Base-by-base conservation (phyloP, 2,113 vertebrate species). In the Centropus unirufus region DNA sequence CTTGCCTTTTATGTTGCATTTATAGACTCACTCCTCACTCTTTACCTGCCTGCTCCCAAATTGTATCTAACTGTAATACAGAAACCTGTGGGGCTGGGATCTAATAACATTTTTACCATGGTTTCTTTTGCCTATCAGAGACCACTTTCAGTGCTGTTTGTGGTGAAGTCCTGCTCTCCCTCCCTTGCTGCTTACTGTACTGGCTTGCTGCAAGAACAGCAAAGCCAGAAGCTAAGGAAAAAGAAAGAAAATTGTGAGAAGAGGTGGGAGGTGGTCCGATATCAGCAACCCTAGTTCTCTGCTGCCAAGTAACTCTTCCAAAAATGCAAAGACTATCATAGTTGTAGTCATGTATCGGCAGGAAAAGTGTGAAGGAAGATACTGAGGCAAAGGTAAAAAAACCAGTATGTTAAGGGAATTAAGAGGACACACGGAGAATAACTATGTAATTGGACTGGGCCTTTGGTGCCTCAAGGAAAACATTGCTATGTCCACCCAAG, bases 161-260 rank as follows among this genome's bases (percentile, higher is more conserved):
- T 62, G 20, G 0, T 0, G 46, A 30, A 82, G 82, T 11, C 19
- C 5, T 76, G 1, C 1, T 58, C 27, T 74, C 36, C 39, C 9
- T 89, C 42, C 22, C 64, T 64, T 67, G 8, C 9, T 3, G 5
- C 39, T 63, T 18, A 14, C 23, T 39, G 9, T 27, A 11, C 34
- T 64, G 52, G 26, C 21, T 54, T 87, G 19, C 40, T 58, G n/a
- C 42, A 36, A 59, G 57, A 55, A 32, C 0, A 5, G 40, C 47
- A 18, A n/a, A 52, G 74, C 30, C 12, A 20, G 36, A 32, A 86
- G 57, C 49, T 39, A 66, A 81, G 18, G 12, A 61, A 59, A 74
- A 70, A 52, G 30, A 68, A 9, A 76, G 5, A 32, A 76, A 52
- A 14, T 4, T 87, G 10, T 34, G 47, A 73, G 51, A 75, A 59